Conservation (phyloP, 2,888 invertebrate genomes). For the Alloscopus bannaensis region DNA sequence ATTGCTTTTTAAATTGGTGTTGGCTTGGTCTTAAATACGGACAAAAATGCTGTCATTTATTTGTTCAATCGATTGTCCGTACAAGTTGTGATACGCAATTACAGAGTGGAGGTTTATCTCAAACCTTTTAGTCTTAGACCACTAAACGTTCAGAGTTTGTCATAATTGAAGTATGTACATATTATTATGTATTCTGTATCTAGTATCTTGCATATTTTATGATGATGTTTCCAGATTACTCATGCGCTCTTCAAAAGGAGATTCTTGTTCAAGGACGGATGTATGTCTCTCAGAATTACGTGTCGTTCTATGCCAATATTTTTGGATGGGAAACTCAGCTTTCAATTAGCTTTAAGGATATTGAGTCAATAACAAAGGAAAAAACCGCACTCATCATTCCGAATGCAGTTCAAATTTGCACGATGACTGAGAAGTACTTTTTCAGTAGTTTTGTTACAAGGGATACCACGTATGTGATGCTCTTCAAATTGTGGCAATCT, state of each 20-base stretch:
- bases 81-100: no score
- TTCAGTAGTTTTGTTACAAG: constrained; percentile 95
- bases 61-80: no score
- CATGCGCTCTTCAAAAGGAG: constrained; percentile 97
- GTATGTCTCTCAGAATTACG: constrained; percentile 95
- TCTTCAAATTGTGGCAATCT: constrained; percentile 97
- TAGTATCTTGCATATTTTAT: background rate
- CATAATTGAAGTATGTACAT: no score
- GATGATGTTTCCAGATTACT: constrained; percentile 94
- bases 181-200: no score
- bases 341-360: constrained; percentile 90
- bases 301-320: constrained; percentile 98
- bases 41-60: no score
- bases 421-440: constrained; percentile 87
- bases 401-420: constrained; percentile 93
- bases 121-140: no score
- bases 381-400: constrained; percentile 96
- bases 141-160: no score
- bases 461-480: constrained; percentile 96
- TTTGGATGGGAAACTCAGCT: constrained; percentile 96
- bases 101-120: no score
- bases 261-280: constrained; percentile 96
- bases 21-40: no score
- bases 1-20: no score
- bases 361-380: constrained; percentile 95